phyloP scores from a whole-genome alignment of 2,797 vertebrate genomes.

The Lagocephalus sceleratus region DNA sequence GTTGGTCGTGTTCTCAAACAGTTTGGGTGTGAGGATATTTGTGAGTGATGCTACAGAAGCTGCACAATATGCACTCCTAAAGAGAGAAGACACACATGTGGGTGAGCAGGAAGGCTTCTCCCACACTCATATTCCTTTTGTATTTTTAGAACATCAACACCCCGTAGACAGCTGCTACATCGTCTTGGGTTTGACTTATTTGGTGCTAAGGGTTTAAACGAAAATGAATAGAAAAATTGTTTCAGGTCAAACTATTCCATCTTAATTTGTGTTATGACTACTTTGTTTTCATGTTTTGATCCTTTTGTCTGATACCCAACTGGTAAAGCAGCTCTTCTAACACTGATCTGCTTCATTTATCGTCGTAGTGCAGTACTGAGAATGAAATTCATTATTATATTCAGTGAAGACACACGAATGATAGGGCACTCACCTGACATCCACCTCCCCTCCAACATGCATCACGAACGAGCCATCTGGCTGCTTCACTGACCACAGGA shows the following conservation, averaged over 20 bases:
- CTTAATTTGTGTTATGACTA: neutral
- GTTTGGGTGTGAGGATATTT: slow-evolving; percentile 81
- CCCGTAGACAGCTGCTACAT: slow-evolving; percentile 5
- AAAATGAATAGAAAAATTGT: no score
- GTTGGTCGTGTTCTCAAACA: slow-evolving; percentile 87
- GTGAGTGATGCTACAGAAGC: slow-evolving; percentile 90
- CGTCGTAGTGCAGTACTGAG: no score
- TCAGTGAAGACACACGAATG: neutral
- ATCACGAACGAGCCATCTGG: slow-evolving; percentile 94
- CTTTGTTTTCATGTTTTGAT: neutral
- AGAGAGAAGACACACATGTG: neutral
- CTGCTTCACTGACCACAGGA: slow-evolving; percentile 89
- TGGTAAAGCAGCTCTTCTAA: neutral
- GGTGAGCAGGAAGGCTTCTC: slow-evolving; percentile 15
- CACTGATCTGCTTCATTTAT: no score
- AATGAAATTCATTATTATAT: no score
- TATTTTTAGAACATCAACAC: slow-evolving; percentile 7
- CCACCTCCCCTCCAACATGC: slow-evolving; percentile 94
- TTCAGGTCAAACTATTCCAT: no score
- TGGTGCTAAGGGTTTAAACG: neutral
- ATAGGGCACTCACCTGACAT: slow-evolving; percentile 92
- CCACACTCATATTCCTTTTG: slow-evolving; percentile 2
- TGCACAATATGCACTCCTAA: slow-evolving; percentile 91
- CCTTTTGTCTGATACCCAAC: neutral
- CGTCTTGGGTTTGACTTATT: neutral